Percentiles rank a stretch among this genome's conserved stretches.
Evolutionary conservation across 2,113 vertebrate species (phyloP).

Genomic region (Platanista minor): DNA sequence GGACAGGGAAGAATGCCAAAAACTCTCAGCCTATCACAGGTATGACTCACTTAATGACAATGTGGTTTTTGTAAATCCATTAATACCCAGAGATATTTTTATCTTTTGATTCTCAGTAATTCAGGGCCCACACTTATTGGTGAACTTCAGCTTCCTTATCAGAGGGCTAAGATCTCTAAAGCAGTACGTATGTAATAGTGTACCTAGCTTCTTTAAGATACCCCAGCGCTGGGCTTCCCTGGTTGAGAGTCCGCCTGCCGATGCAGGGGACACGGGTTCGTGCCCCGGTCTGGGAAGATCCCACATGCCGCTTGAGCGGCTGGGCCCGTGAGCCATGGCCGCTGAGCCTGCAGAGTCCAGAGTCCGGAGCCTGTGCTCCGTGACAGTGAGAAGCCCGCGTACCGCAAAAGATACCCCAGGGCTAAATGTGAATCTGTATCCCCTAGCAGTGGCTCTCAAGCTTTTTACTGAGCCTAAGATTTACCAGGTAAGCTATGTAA

Average conservation of each 20-base stretch:
- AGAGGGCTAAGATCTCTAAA: not conserved
- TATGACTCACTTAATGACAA: not conserved
- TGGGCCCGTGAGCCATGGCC: no score
- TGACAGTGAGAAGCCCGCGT: no score
- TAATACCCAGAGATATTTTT: not conserved
- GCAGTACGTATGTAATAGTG: not conserved
- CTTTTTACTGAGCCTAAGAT: not conserved
- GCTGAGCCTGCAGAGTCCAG: no score
- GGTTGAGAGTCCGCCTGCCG: no score
- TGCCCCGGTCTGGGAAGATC: no score
- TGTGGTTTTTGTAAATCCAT: not conserved
- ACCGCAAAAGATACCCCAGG: not conserved
- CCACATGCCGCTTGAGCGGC: no score
- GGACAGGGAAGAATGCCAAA: not conserved
- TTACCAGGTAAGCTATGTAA: not conserved
- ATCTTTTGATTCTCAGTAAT: not conserved
- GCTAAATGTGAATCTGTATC: not conserved
- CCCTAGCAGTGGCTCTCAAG: not conserved
- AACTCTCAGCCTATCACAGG: not conserved
- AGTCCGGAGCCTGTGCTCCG: no score
- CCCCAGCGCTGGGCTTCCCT: not conserved
- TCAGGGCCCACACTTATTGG: not conserved
- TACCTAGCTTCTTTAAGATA: not conserved
- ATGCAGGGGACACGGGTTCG: no score
- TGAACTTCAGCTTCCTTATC: not conserved